Percentiles rank a stretch among this genome's conserved stretches.
These are phyloP conservation scores for Oxyura jamaicensis DNA, from an alignment of 2,113 vertebrate genomes.

Conservation along the genomic window DNA sequence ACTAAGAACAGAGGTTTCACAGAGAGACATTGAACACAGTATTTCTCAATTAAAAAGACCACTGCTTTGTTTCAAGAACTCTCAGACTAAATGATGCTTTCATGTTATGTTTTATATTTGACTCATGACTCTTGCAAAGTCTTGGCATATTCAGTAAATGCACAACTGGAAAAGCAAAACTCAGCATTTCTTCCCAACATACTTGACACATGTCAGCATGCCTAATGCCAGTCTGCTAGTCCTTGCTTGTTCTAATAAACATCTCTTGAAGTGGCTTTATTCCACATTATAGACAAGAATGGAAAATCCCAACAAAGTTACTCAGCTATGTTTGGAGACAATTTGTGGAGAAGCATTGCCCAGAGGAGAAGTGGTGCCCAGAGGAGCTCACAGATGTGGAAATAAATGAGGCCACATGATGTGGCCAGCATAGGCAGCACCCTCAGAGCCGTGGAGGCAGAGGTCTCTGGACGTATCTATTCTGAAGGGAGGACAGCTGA, in stretches of 20 bases:
- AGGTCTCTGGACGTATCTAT: not conserved
- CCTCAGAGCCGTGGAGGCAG: not conserved
- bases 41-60: not conserved
- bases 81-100: not conserved
- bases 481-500: not conserved
- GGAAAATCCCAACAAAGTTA: not conserved
- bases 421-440: rapidly evolving
- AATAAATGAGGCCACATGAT: not conserved
- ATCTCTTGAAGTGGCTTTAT: not conserved
- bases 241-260: not conserved
- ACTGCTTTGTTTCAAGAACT: not conserved
- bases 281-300: not conserved
- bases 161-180: not conserved
- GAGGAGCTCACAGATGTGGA: not conserved
- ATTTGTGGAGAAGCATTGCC: not conserved
- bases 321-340: not conserved
- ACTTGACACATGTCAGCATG: not conserved
- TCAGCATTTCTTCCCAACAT: not conserved
- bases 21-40: not conserved
- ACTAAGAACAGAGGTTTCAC: not conserved
- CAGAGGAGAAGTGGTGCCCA: not conserved
- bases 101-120: not conserved
- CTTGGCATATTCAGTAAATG: not conserved
- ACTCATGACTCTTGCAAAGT: not conserved
- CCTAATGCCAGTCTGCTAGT: not conserved